Base-by-base conservation (phyloP, 2,888 invertebrate species). In the Plebejus anna region DNA sequence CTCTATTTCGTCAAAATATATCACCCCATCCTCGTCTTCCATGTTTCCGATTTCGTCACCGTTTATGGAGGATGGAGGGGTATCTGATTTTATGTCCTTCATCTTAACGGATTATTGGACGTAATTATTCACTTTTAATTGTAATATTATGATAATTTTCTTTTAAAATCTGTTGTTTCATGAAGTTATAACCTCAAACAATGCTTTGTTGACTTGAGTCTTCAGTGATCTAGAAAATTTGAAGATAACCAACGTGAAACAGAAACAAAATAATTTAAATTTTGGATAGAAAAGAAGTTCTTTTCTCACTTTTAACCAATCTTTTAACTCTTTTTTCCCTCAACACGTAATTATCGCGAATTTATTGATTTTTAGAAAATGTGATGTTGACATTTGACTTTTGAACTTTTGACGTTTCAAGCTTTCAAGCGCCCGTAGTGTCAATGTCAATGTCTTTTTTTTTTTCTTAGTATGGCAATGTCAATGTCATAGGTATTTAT, bases 1-100 rank as follows among this genome's bases (percentile, higher is more conserved):
- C 78, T 91, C 91, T 78, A 91, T 83, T 79, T 92, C 92, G 9
- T 90, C 92, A 75, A 83, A 81, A 55, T 87, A 88, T 72, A 91
- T 84, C 28, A 87, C 80, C 2, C 82, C 86, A 78, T 90, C 89
- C 36, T 94, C 94, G 1, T 89, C 66, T 16, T 32, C 89, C 87
- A 90, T 88, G 22, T 89, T 89, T 16, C 87, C 84, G 32, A 94
- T 92, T 81, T 94, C 94, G 75, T 94, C 94, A 75, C 94, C 93
- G 76, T 90, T 88, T 59, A 94, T 82, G 0, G 95, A 95, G 9
- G 93, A 90, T 5, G 95, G 95, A 36, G 95, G 95, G 32, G 94
- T 94, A 77, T 95, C 91, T 80, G 87, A 83, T 78, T 85, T 82
- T 55, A 81, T 78, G 2, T 76, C 81, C 73, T 80, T 85, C 91